A percentile compares a stretch with the other conserved stretches of the same genome.
Conservation (phyloP, 2,797 vertebrate genomes). For the Crocidura indochinensis region DNA sequence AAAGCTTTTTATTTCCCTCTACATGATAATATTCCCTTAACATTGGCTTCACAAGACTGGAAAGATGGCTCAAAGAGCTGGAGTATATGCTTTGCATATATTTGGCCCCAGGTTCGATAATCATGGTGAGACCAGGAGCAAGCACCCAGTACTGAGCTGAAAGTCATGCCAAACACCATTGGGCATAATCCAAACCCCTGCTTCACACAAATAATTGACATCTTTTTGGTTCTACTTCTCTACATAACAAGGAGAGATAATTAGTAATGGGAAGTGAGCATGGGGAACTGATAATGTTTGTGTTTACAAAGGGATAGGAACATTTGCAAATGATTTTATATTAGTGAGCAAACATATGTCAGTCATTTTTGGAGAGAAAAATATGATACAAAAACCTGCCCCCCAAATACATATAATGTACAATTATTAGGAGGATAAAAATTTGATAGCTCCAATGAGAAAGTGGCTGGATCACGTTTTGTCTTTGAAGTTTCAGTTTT, state of each 20-base stretch:
- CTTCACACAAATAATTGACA: neutral
- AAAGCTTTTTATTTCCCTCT: constrained; percentile 53
- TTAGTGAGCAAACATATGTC: constrained; percentile 58
- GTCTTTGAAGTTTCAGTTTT: constrained; percentile 75
- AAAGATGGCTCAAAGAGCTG: no score
- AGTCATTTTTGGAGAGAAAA: constrained; percentile 56
- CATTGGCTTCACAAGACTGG: neutral
- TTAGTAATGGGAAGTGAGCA: constrained; percentile 46
- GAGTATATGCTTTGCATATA: no score
- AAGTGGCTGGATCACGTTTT: constrained; percentile 66
- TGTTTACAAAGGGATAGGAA: constrained; percentile 50
- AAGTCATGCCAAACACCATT: no score
- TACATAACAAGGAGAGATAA: constrained; percentile 40
- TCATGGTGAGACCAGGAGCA: no score
- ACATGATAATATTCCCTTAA: constrained; percentile 38
- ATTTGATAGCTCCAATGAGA: constrained; percentile 33
- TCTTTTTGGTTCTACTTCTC: constrained; percentile 58
- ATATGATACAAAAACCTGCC: constrained; percentile 55
- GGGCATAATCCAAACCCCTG: no score
- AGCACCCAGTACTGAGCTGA: no score
- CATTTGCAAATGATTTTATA: constrained; percentile 62
- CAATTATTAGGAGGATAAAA: constrained; percentile 61
- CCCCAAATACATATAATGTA: constrained; percentile 49
- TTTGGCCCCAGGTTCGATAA: no score
- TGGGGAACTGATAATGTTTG: neutral